Evolutionary conservation across 2,797 vertebrate genomes (phyloP).

Genomic region (Phrynocephalus forsythii): DNA sequence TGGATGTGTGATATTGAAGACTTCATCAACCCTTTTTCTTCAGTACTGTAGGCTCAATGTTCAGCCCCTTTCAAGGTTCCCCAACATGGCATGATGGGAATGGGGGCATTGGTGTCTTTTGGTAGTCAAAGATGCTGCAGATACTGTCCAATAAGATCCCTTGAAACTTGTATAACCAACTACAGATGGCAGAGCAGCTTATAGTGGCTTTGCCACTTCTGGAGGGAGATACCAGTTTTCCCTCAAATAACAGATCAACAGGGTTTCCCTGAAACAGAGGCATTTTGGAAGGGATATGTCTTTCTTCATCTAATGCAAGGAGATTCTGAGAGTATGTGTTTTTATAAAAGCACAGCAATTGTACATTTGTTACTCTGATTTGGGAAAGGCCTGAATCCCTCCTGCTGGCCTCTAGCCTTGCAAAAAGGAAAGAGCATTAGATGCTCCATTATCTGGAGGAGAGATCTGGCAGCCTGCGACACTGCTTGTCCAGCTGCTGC

Average conservation of each 20-base stretch:
- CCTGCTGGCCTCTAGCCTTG: neutral
- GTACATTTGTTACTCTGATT: neutral
- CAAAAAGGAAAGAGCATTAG: neutral
- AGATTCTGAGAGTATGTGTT: neutral
- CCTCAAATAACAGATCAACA: neutral
- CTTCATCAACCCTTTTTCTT: neutral
- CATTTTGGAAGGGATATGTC: neutral
- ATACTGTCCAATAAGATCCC: neutral
- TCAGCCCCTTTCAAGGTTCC: neutral
- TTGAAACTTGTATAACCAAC: neutral
- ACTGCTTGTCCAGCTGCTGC: slow-evolving; percentile 32
- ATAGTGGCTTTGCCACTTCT: neutral
- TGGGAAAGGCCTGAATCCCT: neutral
- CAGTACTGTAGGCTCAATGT: neutral
- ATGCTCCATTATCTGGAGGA: neutral
- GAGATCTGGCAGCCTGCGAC: neutral
- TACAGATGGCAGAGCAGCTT: neutral
- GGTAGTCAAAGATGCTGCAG: neutral
- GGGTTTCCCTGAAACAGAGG: neutral
- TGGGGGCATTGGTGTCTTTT: neutral
- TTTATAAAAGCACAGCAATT: slow-evolving; percentile 9
- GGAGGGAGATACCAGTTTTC: neutral
- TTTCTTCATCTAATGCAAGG: neutral
- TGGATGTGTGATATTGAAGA: too few relatives aligned
- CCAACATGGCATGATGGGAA: neutral